A percentile compares a stretch with the other conserved stretches of the same genome.
These are phyloP conservation scores for Colletes latitarsis DNA, from an alignment of 1,140 invertebrate genomes.

Conservation along the genomic window DNA sequence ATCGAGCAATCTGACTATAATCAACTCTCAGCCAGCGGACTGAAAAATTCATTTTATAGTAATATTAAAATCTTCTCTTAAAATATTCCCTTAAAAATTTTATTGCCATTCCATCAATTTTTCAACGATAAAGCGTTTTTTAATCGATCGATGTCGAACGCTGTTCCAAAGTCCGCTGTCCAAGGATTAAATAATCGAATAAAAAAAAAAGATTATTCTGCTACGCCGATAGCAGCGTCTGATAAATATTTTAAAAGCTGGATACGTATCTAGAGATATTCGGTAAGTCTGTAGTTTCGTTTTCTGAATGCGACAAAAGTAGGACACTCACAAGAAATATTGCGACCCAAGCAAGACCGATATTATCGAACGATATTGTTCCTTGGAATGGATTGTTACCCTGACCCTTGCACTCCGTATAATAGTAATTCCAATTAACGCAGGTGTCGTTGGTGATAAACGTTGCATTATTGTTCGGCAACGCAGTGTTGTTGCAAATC, in stretches of 20 bases:
- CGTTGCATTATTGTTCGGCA: constrained; percentile 78
- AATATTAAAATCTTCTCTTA: no score
- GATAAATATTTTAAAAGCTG: neutral
- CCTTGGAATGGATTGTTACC: constrained; percentile 99
- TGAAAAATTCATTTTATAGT: no score
- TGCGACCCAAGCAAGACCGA: constrained; percentile 99
- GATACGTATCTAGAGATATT: constrained; percentile 9
- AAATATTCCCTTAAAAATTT: no score
- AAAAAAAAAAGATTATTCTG: neutral
- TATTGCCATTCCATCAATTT: no score
- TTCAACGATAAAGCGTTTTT: no score
- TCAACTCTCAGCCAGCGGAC: neutral
- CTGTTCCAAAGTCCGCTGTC: no score
- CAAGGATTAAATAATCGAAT: no score
- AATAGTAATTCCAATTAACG: constrained; percentile 99
- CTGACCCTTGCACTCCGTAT: constrained; percentile 95
- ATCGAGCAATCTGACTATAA: neutral
- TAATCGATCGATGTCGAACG: no score
- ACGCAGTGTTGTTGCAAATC: constrained; percentile 82
- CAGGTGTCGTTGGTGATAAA: constrained; percentile 86
- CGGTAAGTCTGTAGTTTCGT: neutral
- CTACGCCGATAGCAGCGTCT: neutral
- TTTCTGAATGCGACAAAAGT: constrained; percentile 35
- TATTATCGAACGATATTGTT: constrained; percentile 99
- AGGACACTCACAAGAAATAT: constrained; percentile 96